Conservation (phyloP, 2,888 invertebrate species). For the Ecliptopera silaceata region DNA sequence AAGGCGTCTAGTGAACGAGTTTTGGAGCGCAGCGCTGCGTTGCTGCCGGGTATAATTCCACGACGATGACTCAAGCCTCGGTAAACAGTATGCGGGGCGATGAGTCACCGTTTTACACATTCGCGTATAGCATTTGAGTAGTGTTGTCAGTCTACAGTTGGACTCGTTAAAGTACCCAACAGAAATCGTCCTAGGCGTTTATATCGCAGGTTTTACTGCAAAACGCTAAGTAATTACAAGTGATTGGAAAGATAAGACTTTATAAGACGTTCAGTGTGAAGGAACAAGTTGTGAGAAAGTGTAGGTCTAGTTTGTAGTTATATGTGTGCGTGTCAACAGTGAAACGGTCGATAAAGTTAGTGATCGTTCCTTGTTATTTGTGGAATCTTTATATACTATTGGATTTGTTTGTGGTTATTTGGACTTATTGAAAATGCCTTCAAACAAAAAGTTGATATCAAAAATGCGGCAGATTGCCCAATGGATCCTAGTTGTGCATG, state of each 20-base stretch:
- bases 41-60: constrained; percentile 60
- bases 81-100: constrained; percentile 84
- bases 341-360: constrained; percentile 79
- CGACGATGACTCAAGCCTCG: constrained; percentile 81
- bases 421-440: constrained; percentile 68
- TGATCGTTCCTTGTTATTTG: constrained; percentile 74
- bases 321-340: constrained; percentile 75
- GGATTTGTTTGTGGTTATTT: constrained; percentile 52
- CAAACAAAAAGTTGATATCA: constrained; percentile 74
- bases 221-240: constrained; percentile 64
- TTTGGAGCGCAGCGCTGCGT: constrained; percentile 63
- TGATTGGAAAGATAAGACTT: constrained; percentile 58
- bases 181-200: constrained; percentile 69
- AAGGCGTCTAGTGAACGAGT: constrained; percentile 42
- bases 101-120: constrained; percentile 84
- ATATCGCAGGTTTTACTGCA: constrained; percentile 75
- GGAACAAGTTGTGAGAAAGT: constrained; percentile 77
- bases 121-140: constrained; percentile 82
- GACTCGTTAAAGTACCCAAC: constrained; percentile 75
- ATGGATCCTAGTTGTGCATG: constrained; percentile 77
- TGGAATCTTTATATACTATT: constrained; percentile 66
- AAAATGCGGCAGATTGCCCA: constrained; percentile 76
- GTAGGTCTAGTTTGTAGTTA: constrained; percentile 66
- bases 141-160: constrained; percentile 82
- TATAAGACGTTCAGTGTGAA: constrained; percentile 57